Evolutionary conservation across 2,888 invertebrate species (phyloP), one percentile per base, ranked within the genome.

Genomic region (Spodoptera littoralis): DNA sequence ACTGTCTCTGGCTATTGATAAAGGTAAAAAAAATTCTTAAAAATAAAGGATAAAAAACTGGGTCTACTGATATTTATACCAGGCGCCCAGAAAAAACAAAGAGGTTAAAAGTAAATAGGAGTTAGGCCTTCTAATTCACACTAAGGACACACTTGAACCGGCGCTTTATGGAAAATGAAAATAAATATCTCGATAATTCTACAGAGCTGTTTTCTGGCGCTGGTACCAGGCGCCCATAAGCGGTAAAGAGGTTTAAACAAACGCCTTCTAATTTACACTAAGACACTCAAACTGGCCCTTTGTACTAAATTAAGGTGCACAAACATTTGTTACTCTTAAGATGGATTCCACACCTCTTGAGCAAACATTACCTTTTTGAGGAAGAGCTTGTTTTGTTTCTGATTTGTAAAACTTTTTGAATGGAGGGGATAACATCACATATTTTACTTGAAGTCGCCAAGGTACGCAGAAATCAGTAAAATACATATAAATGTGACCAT

Each of bases 201-300:
- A 1, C 1, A 18, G 18, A 18, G 18, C 18, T 18, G 27, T 27
- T 27, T 27, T 4, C 27, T 27, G 27, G 24, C 6, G 8, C 6
- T 8, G 2, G 30, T 36, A 36, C 30, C 8, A 36, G 30, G 30
- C 30, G 8, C 30, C 30, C 6, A 36, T 36, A 36, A 36, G 6
- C 4, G 8, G 30, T 8, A 36, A 36, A 36, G 30, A 36, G 8
- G 30, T 36, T 36, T 6, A 9, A 36, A 36, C 12, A 57, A 53
- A 53, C 30, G 22, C 49, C 4, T 11, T 36, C 36, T 49, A 47
- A 53, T 60, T 54, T 48, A 49, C 60, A 49, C 57, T 43, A 48
- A 55, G 30, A 57, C 68, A 69, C 55, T 49, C 52, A 73, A 73
- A 73, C 67, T 56, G 9, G 49, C 42, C 46, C 58, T 59, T 74